phyloP scores from a whole-genome alignment of 2,888 invertebrate genomes.

The Phragmatobia fuliginosa region DNA sequence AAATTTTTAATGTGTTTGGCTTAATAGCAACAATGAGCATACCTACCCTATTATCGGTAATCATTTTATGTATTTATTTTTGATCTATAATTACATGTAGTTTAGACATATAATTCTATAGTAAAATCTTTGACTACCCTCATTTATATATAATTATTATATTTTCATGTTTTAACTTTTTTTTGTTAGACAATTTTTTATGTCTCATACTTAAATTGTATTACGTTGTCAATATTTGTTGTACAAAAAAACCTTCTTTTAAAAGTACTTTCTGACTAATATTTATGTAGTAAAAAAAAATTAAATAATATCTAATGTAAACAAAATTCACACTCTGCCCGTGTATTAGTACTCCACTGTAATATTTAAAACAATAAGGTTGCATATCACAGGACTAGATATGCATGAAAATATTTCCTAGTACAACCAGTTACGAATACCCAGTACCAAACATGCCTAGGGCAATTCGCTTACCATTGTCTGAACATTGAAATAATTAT shows the following conservation, averaged over 20 bases:
- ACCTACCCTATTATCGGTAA: conserved; percentile 1
- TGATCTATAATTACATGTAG: not conserved
- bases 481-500: too few relatives aligned
- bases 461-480: too few relatives aligned
- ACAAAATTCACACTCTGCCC: conserved; percentile 16
- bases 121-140: not conserved
- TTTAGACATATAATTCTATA: not conserved
- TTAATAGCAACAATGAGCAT: not conserved
- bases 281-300: not conserved
- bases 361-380: conserved; percentile 6
- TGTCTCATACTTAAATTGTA: not conserved
- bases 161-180: too few relatives aligned
- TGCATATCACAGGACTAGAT: not conserved
- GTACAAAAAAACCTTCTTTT: not conserved
- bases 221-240: not conserved
- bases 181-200: not conserved
- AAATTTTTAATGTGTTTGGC: too few relatives aligned
- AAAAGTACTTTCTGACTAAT: not conserved
- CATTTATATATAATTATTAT: too few relatives aligned
- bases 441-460: too few relatives aligned
- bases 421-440: not conserved
- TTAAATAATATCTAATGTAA: not conserved
- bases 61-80: conserved; percentile 9
- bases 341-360: conserved; percentile 7
- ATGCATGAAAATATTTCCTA: too few relatives aligned